phyloP scores from a whole-genome alignment of 1,140 invertebrate species.

The Drosophila repletoides region DNA sequence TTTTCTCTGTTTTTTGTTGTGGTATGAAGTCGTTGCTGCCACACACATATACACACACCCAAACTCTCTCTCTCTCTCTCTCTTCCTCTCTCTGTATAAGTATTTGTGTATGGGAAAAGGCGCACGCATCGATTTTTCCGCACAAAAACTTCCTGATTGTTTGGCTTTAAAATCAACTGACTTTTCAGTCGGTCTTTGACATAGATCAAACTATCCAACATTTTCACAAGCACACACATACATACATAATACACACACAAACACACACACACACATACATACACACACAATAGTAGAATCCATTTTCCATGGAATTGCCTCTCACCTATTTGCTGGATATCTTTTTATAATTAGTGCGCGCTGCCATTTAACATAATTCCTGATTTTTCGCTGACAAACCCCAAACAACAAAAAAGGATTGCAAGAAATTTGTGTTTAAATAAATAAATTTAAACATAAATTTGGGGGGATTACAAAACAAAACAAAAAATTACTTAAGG shows the following conservation, averaged over 20 bases:
- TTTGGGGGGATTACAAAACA: background rate
- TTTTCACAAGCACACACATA: conserved; percentile 1
- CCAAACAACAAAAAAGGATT: too few species aligned
- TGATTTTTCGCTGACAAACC: conserved; percentile 8
- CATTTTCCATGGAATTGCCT: conserved; percentile 16
- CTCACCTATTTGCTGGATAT: conserved; percentile 67
- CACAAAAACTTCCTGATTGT: conserved; percentile 72
- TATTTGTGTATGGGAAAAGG: conserved; percentile 42
- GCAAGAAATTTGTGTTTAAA: background rate
- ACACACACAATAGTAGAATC: background rate
- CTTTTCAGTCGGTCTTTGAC: conserved; percentile 6
- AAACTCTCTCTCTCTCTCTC: conserved; percentile 1
- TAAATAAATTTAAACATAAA: conserved; percentile 12
- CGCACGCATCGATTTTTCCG: conserved; percentile 78
- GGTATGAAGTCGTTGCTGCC: conserved; percentile 70
- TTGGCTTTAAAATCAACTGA: conserved; percentile 49
- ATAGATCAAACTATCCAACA: conserved; percentile 16
- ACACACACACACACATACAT: background rate
- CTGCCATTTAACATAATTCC: conserved; percentile 60
- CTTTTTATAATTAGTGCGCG: conserved; percentile 49
- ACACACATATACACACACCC: conserved; percentile 23
- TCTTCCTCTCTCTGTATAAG: conserved; percentile 42
- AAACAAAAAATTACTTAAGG: conserved; percentile 14
- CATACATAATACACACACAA: background rate
- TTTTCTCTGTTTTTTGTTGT: conserved; percentile 49